phyloP scores from a whole-genome alignment of 2,888 invertebrate genomes.

The Cosmorhoe ocellata region DNA sequence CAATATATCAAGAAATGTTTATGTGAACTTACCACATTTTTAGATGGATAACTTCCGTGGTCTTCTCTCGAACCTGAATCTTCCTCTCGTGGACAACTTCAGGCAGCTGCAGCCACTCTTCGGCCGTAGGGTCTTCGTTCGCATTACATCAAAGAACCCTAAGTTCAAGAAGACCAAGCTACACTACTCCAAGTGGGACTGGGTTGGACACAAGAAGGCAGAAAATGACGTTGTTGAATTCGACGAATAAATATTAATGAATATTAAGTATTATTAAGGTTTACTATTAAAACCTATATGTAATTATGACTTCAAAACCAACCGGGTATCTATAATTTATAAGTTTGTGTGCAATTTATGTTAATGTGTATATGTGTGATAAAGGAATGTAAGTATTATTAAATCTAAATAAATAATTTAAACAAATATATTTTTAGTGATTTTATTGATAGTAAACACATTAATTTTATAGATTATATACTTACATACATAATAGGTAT shows the following conservation, averaged over 20 bases:
- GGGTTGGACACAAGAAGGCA: conserved; percentile 81
- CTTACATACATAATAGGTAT: conserved; percentile 8
- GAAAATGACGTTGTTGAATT: conserved; percentile 75
- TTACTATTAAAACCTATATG: conserved; percentile 1
- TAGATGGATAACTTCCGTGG: conserved; percentile 85
- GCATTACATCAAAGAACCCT: conserved; percentile 81
- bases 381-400: conserved; percentile 37
- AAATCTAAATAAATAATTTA: conserved; percentile 36
- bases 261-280: background rate
- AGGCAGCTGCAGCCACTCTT: conserved; percentile 86
- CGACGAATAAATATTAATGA: conserved; percentile 58
- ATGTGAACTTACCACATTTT: conserved; percentile 16
- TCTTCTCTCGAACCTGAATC: conserved; percentile 84
- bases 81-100: conserved; percentile 87
- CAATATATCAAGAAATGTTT: conserved; percentile 3
- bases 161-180: conserved; percentile 82
- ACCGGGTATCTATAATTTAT: conserved; percentile 28
- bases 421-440: conserved; percentile 31
- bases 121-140: conserved; percentile 85
- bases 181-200: conserved; percentile 85
- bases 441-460: conserved; percentile 39
- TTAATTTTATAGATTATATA: conserved; percentile 12
- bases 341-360: conserved; percentile 58
- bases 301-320: background rate
- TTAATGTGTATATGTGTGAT: conserved; percentile 43